Base-by-base conservation (phyloP, 2,113 vertebrate genomes). In the Limnothrissa miodon region DNA sequence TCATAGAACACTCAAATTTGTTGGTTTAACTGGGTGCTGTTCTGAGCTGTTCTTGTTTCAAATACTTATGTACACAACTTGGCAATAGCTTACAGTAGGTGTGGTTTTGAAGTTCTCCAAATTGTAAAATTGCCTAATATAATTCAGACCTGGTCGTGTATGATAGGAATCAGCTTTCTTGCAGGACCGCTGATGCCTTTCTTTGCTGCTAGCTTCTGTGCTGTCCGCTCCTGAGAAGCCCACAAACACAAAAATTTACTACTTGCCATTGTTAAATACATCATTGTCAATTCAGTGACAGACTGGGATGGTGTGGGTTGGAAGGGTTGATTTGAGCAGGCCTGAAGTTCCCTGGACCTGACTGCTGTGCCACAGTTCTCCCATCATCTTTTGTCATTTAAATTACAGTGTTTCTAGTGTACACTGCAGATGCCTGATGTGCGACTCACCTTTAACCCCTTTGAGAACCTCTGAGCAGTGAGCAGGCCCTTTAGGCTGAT, bases 401-500 rank as follows among this genome's bases (percentile, higher is more conserved):
- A 42, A 42, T 42, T 42, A 42, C 2, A 42, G 42, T 6, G 6
- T 42, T 2, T 42, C 42, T 6, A 42, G 39, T 4, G 19, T 53
- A 48, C 1, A 15, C n/a, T n/a, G n/a, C 46, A 48, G 46, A 25
- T 62, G 59, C 10, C n/a, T 9, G 5, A 70, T 25, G 10, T 9
- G 5, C 62, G 4, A 33, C 62, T 25, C 74, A 86, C 87, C 86
- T 83, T 88, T 17, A 87, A 83, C 33, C 89, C 80, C 84, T 39
- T 10, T 29, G 78, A 82, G 45, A 89, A 78, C n/a, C 84, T 88
- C 36, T 0, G 10, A 9, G 85, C 81, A 7, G 89, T 45, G 6
- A 83, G 51, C 36, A 89, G 87, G 9, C 83, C 85, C n/a, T n/a
- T 62, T 51, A 90, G 46, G 53, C 88, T 89, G 84, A 88, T 70